These are phyloP conservation scores for Himalopsyche tibetana DNA, from an alignment of 2,888 invertebrate genomes.

Conservation along the genomic window DNA sequence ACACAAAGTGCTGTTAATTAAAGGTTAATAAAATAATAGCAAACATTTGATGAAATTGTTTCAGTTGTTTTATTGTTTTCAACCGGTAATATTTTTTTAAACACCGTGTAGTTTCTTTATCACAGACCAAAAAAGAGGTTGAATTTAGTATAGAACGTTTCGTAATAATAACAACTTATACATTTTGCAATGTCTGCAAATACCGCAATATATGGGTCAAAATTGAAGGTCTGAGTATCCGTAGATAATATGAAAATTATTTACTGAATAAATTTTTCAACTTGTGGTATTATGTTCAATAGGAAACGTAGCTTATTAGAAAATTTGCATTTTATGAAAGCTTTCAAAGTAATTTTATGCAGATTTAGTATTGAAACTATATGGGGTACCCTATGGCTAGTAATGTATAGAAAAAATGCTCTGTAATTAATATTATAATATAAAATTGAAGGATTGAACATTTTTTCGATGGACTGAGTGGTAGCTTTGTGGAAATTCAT, in stretches of 20 bases:
- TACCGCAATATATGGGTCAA: constrained; percentile 8
- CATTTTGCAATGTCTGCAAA: background rate
- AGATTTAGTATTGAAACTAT: too few relatives aligned
- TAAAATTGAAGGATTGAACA: too few relatives aligned
- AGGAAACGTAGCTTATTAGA: background rate
- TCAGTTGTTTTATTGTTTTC: too few relatives aligned
- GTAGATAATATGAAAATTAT: constrained; percentile 21
- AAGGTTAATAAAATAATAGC: too few relatives aligned
- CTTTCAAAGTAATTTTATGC: background rate
- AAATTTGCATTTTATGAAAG: background rate
- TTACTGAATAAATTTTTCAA: constrained; percentile 12
- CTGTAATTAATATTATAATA: too few relatives aligned
- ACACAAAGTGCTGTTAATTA: too few relatives aligned
- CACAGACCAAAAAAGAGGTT: background rate
- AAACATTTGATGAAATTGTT: too few relatives aligned
- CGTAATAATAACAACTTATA: background rate
- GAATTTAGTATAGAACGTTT: background rate
- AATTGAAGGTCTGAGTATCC: constrained; percentile 13
- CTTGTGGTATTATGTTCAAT: background rate
- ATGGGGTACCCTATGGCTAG: too few relatives aligned
- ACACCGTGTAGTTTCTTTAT: background rate
- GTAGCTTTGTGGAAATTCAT: too few relatives aligned
- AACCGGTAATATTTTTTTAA: background rate
- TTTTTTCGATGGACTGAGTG: too few relatives aligned
- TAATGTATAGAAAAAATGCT: too few relatives aligned